Percentiles rank a stretch among this genome's conserved stretches.
phyloP scores from a whole-genome alignment of 2,113 vertebrate species.

The Vicugna pacos region DNA sequence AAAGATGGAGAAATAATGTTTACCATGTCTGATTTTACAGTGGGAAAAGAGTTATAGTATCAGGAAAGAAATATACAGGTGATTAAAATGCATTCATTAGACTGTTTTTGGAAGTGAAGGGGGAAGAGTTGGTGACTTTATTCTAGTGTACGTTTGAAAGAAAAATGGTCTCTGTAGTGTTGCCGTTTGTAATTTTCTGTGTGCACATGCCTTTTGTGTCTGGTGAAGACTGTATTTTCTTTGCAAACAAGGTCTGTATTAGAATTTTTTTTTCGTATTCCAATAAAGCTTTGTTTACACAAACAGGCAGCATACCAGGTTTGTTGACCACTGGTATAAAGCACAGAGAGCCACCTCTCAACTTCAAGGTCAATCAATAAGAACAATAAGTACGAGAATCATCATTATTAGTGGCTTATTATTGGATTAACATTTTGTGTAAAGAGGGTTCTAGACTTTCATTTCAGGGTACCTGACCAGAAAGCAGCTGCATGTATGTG shows the following conservation, averaged over 20 bases:
- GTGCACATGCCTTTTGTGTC: neutral
- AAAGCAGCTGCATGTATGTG: slow-evolving; percentile 52
- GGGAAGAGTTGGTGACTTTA: neutral
- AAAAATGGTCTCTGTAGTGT: accelerated
- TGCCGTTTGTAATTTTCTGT: no score
- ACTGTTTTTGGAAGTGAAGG: neutral
- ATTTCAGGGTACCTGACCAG: slow-evolving; percentile 40
- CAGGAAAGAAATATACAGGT: neutral
- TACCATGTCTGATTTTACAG: neutral
- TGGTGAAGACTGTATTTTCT: accelerated
- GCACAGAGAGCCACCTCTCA: neutral
- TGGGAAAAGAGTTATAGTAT: neutral
- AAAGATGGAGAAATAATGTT: slow-evolving; percentile 18
- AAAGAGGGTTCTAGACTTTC: slow-evolving; percentile 47
- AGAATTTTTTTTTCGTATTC: neutral
- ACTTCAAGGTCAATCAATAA: slow-evolving; percentile 31
- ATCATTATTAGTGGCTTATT: slow-evolving; percentile 15
- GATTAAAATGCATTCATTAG: neutral
- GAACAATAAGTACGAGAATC: slow-evolving; percentile 44
- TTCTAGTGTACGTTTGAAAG: accelerated
- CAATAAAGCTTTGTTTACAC: slow-evolving; percentile 25
- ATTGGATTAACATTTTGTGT: slow-evolving; percentile 43
- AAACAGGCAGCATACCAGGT: neutral
- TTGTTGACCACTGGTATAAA: neutral
- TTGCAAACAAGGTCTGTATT: neutral